A percentile compares a stretch with the other conserved stretches of the same genome.
phyloP scores from a whole-genome alignment of 2,113 vertebrate genomes.

The Tor tambroides region DNA sequence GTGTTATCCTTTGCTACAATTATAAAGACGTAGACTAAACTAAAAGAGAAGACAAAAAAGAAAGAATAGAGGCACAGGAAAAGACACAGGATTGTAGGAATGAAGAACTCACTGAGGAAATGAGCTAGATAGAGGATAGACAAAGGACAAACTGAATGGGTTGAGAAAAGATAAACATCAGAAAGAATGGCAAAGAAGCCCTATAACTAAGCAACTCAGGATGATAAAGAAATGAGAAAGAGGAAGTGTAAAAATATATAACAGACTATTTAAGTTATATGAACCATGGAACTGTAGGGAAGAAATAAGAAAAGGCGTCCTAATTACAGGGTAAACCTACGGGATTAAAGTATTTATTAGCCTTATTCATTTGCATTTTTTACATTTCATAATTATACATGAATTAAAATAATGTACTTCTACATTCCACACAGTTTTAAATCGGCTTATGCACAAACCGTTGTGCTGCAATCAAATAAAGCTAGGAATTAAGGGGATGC shows the following conservation, averaged over 20 bases:
- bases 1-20: background rate
- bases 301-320: background rate
- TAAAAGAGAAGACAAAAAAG: background rate
- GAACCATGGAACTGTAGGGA: slow-evolving; percentile 24
- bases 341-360: background rate
- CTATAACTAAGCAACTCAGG: background rate
- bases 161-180: slow-evolving; percentile 15
- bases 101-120: background rate
- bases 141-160: slow-evolving; percentile 1
- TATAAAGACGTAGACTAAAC: background rate
- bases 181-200: slow-evolving; percentile 8
- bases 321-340: slow-evolving; percentile 20
- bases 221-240: background rate
- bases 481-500: background rate
- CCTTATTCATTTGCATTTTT: slow-evolving; percentile 18
- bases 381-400: slow-evolving; percentile 20
- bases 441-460: slow-evolving; percentile 7
- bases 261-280: background rate
- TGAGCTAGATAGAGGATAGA: background rate
- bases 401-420: slow-evolving; percentile 3
- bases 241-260: background rate
- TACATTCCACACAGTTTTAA: background rate
- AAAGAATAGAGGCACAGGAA: slow-evolving; percentile 13
- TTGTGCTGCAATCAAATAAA: background rate
- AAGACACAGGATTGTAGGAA: background rate